Evolutionary conservation across 2,797 vertebrate species (phyloP), one percentile per base, ranked within the genome.

Genomic region (Liparis tanakae): DNA sequence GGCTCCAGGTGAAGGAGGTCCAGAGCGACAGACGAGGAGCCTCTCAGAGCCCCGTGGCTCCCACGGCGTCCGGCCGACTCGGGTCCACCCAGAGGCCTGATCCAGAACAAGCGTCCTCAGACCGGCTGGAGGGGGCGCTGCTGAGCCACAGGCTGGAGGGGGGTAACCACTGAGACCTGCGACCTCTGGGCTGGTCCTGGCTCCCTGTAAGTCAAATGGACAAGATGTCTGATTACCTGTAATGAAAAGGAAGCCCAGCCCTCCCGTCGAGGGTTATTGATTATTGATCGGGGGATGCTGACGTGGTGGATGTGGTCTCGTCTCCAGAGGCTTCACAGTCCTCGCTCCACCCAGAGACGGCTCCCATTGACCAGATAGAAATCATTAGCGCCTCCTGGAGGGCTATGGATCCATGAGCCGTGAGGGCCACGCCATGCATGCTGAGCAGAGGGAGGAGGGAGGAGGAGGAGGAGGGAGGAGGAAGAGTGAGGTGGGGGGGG

Each of bases 161-260:
- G n/a, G n/a, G n/a, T n/a, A n/a, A n/a, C n/a, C n/a, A n/a, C n/a
- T n/a, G n/a, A n/a, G n/a, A n/a, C n/a, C n/a, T n/a, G 25, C 25
- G 25, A 30, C 25, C 25, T 30, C 25, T 30, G 25, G 25, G 25
- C 25, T 30, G 25, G 3, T 30, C 25, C 25, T 30, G 76, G 85
- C 90, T 90, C 82, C 83, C 88, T 90, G 79, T 90, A 92, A 91
- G 85, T 37, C 63, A 83, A 92, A 94, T 91, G 89, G 94, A 94
- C 93, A 94, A 93, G 92, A 92, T 91, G 92, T 94, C 94, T 94
- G 93, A 94, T 94, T 94, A 94, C 94, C 91, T 90, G 92, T 94
- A 93, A 95, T 95, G 94, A 94, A 94, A 94, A 95, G 94, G 94
- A 95, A 95, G 93, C 93, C 94, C 93, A 93, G 93, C 92, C 94